phyloP scores from a whole-genome alignment of 2,888 invertebrate genomes.

The Lacanobia oleracea region DNA sequence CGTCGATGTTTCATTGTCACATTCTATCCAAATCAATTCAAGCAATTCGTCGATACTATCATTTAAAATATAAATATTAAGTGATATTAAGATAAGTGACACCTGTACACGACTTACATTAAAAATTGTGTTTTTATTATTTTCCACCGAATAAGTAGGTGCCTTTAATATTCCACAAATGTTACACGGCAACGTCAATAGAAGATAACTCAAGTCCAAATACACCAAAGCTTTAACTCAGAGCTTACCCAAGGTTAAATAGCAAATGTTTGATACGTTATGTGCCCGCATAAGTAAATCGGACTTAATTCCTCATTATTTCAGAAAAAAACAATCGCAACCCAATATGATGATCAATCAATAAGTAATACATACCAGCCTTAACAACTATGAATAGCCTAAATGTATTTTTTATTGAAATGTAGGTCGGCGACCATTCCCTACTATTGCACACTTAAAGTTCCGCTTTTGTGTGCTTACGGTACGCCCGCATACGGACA shows the following conservation, averaged over 20 bases:
- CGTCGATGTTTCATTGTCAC: slow-evolving; percentile 17
- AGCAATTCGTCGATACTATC: slow-evolving; percentile 20
- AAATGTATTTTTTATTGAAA: slow-evolving; percentile 24
- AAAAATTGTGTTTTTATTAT: background rate
- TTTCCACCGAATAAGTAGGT: background rate
- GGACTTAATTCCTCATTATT: background rate
- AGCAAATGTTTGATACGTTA: too few relatives aligned
- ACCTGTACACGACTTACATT: background rate
- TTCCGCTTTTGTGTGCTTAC: slow-evolving; percentile 66
- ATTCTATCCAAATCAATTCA: slow-evolving; percentile 27
- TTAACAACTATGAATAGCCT: slow-evolving; percentile 4
- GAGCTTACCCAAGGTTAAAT: too few relatives aligned
- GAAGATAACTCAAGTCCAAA: background rate
- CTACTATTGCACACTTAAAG: slow-evolving; percentile 66
- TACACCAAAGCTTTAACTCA: too few relatives aligned
- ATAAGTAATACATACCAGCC: background rate
- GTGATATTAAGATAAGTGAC: slow-evolving; percentile 18
- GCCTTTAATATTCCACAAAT: background rate
- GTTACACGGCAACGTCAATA: background rate
- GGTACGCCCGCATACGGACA: slow-evolving; percentile 77
- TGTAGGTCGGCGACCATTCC: slow-evolving; percentile 49
- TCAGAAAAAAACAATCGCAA: too few relatives aligned
- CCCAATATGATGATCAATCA: background rate
- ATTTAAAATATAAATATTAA: slow-evolving; percentile 33
- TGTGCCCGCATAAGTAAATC: too few relatives aligned